Conservation (phyloP, 2,113 vertebrate genomes). For the Indri indri region DNA sequence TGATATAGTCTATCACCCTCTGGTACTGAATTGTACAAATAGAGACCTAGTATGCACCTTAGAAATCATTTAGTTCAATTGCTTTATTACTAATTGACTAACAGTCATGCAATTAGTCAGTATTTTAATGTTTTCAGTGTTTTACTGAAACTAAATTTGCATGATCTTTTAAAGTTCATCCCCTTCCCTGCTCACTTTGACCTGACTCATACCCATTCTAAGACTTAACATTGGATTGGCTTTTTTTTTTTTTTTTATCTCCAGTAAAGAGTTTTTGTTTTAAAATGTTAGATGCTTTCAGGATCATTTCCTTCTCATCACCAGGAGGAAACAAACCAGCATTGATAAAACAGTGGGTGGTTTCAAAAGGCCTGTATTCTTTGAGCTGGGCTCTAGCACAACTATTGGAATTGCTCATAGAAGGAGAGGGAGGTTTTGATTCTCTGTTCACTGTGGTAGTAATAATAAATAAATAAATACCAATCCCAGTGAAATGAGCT, state of each 20-base stretch:
- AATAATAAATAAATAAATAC: background rate
- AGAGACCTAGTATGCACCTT: background rate
- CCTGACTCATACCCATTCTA: background rate
- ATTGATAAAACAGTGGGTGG: conserved; percentile 34
- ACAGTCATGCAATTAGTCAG: background rate
- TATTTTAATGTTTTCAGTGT: background rate
- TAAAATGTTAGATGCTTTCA: conserved; percentile 51
- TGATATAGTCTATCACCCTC: background rate
- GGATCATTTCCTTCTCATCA: conserved; percentile 51
- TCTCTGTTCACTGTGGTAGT: background rate
- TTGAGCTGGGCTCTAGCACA: background rate
- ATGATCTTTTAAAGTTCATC: background rate
- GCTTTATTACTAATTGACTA: background rate
- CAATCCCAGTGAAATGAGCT: background rate
- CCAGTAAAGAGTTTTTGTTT: conserved; percentile 64
- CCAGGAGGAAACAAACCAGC: conserved; percentile 54
- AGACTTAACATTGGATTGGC: background rate
- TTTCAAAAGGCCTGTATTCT: conserved; percentile 64
- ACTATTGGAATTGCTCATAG: background rate
- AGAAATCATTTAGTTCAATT: background rate
- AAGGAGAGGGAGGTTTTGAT: background rate
- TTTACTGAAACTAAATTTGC: background rate
- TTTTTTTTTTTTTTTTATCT: background rate
- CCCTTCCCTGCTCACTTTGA: background rate
- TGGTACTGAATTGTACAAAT: background rate